Evolutionary conservation across 92 coral and sea anemone genomes (phyloP), one percentile per base, ranked within the genome.

Genomic region (Heteractis magnifica): DNA sequence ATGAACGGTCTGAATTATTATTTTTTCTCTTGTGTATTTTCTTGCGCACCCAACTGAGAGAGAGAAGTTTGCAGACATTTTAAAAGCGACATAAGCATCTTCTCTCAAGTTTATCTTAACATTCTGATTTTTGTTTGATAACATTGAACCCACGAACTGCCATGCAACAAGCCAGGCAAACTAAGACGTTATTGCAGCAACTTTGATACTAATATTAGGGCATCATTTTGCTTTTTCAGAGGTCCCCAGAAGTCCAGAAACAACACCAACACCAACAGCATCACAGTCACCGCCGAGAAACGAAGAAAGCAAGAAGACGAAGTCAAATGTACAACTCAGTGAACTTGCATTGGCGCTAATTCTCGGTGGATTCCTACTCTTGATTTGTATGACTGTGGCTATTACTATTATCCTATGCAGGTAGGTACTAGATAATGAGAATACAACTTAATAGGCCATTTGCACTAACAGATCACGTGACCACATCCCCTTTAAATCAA

Each of bases 321-420:
- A 26, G 16, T 49, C 77, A 15, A 53, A 21, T 4, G 23, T 6
- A 4, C 6, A 56, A 12, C 72, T 85, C 55, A 41, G 41, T n/a
- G 73, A 85, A 41, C 52, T 77, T 13, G 51, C 81, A 15, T 48
- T 85, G 34, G 77, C 88, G 19, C 70, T 85, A 4, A 85, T 85
- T 8, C 83, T 85, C 19, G 88, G 88, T 23, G 88, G 88, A 19
- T 85, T 56, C 26, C 65, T 85, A 10, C 79, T 78, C 14, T 55
- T 85, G 23, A 51, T 85, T 8, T 77, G 75, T 41, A 13, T 85
- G 68, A 65, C 73, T 19, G 83, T 76, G 49, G 88, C 58, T n/a
- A 62, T 49, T 12, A 65, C 72, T 41, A 79, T 85, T 44, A 53
- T 85, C n/a, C 58, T 85, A 18, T 85, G 83, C 77, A 85, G 83